Evolutionary conservation across 2,888 invertebrate species (phyloP), one percentile per base, ranked within the genome.

Genomic region (Macaria notata): DNA sequence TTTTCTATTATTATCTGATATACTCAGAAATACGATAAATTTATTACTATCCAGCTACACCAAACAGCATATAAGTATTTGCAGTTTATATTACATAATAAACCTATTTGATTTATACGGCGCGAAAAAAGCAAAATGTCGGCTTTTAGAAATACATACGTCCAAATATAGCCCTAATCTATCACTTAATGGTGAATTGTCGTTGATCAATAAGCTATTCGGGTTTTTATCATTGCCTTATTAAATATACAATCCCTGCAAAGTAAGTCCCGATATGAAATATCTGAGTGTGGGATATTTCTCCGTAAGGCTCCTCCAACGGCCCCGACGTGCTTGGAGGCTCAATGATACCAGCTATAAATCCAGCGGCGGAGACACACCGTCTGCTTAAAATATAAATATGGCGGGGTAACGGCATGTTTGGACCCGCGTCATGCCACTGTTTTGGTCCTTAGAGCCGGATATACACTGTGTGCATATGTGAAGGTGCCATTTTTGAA

Each of bases 331-430:
- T 46, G 31, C 42, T 9, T 38, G 29, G 19, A 30, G 31, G 9
- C 1, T 42, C 38, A 51, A 33, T 33, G 42, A 43, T 47, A 29
- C 9, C 36, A 46, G 8, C 54, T 46, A 61, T 61, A 63, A 56
- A 65, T 63, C 63, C 63, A 52, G 61, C 60, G 59, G 52, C 56
- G 54, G 60, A 58, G 60, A 62, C 51, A 59, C 59, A 62, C 53
- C 64, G 33, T 61, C 60, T 62, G 55, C 59, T 63, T 62, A 63
- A 63, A 65, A 63, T 63, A 65, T 63, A 59, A 65, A 61, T 60
- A 65, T 63, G 65, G 65, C 59, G 45, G 29, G 29, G 59, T 62
- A 66, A 64, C 62, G 58, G 64, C 19, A 46, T 62, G 53, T 59
- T 62, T 58, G 55, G 50, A 59, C 62, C 61, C 63, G 30, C 42